Percentiles rank a stretch among this genome's conserved stretches.
Conservation (phyloP, 2,113 vertebrate species). For the Melanostigma gelatinosum region DNA sequence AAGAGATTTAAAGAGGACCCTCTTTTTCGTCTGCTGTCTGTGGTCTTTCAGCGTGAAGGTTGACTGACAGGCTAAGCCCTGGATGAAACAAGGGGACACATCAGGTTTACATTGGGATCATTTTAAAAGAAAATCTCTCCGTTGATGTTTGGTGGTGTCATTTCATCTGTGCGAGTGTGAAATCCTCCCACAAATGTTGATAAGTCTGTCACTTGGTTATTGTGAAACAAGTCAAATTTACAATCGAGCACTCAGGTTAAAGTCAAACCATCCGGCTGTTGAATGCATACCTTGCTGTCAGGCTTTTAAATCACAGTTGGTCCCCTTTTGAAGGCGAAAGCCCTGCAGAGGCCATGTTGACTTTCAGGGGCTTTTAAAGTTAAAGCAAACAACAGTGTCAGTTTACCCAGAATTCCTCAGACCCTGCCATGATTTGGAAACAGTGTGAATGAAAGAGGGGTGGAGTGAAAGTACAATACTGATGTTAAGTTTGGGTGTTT, state of each 20-base stretch:
- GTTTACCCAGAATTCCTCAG: conserved; percentile 71
- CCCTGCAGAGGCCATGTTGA: conserved; percentile 58
- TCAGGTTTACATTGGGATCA: conserved; percentile 34
- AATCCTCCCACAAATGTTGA: not conserved
- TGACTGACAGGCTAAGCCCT: conserved; percentile 54
- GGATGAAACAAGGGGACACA: conserved; percentile 18
- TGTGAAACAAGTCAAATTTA: conserved; percentile 3
- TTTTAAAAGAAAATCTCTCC: conserved; percentile 36
- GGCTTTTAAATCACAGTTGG: conserved; percentile 52
- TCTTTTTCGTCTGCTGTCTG: conserved; percentile 38
- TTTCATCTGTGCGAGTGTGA: conserved; percentile 34
- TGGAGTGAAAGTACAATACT: conserved; percentile 18
- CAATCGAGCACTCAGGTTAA: not conserved
- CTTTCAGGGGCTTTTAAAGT: conserved; percentile 69
- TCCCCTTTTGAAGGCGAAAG: conserved; percentile 45
- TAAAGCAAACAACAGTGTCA: conserved; percentile 73
- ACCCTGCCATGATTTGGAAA: conserved; percentile 27
- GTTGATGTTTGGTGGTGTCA: conserved; percentile 4
- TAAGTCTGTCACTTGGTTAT: too few species aligned
- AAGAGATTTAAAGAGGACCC: conserved; percentile 36
- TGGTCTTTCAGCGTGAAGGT: conserved; percentile 8
- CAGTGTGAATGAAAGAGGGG: conserved; percentile 8
- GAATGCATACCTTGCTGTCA: conserved; percentile 40
- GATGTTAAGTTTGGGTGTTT: conserved; percentile 7
- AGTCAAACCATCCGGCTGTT: conserved; percentile 25